Base-by-base conservation (phyloP, 1,140 invertebrate genomes). In the Branchinecta lynchi region DNA sequence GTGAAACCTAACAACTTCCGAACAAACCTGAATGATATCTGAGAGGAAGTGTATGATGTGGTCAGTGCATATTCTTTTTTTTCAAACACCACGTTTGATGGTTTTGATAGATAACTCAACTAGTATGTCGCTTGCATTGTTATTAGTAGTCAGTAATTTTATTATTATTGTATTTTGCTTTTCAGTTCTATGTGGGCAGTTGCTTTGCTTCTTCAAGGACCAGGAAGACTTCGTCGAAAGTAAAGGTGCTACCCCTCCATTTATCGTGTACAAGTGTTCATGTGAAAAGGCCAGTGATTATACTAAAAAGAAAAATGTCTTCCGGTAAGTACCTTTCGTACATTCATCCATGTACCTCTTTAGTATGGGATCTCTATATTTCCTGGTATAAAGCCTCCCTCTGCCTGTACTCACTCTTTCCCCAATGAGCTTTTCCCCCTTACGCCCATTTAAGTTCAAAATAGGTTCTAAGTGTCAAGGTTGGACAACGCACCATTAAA, bases 151-250 rank as follows among this genome's bases (percentile, higher is more conserved):
- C 2, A 32, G 32, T 32, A 1, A 32, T 5, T 32, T 32, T 32
- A 32, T 66, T 32, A 32, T 66, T 66, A 12, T 68, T 17, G n/a
- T 60, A 51, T 65, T 66, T 74, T 67, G 45, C 69, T 70, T 74
- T 77, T 8, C 76, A 73, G 94, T 98, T 44, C 81, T 98, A 1
- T 98, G 93, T 77, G 95, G 95, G 0, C 95, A 99, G 77, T 78
- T 98, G 70, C 80, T 99, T 32, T 98, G 94, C 80, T 98, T 99
- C 87, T 99, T 98, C 82, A 93, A 95, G 77, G 95, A 96, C 77
- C 87, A 90, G 75, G 86, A 89, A 71, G 93, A 95, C 82, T 97
- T 96, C 79, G 85, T 86, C 70, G 81, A 81, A 71, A 86, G 88
- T 74, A 95, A 96, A 80, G 90, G 91, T 0, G 87, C 90, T 0